These are phyloP conservation scores for Mesocricetus auratus DNA, from an alignment of 2,113 vertebrate species.

Conservation along the genomic window DNA sequence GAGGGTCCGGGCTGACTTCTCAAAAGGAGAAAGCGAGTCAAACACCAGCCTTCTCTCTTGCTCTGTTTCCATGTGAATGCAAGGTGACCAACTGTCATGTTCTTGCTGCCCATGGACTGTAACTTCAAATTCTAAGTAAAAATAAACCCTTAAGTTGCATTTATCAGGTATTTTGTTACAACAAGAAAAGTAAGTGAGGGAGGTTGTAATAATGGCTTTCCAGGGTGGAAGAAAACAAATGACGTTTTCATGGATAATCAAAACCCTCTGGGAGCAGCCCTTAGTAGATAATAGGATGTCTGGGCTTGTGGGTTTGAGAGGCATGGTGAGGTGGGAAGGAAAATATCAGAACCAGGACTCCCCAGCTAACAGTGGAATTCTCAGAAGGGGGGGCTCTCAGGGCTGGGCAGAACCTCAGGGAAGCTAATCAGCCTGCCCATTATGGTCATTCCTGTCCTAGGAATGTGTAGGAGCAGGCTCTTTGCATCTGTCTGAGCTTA, in stretches of 20 bases:
- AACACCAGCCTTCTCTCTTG: background rate
- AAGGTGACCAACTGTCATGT: background rate
- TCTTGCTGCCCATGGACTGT: background rate
- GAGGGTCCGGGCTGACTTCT: background rate
- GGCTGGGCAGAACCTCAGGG: background rate
- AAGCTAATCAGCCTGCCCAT: background rate
- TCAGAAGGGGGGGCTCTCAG: background rate
- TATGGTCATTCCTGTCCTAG: background rate
- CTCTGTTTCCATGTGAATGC: background rate
- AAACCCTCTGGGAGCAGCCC: background rate
- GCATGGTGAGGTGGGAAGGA: background rate
- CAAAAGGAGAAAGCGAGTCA: background rate
- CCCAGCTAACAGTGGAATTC: background rate
- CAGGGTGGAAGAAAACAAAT: background rate
- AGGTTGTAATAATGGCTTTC: background rate
- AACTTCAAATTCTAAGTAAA: too few relatives aligned
- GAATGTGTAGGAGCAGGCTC: background rate
- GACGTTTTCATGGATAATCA: background rate
- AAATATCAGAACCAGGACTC: background rate
- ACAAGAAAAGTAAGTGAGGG: background rate
- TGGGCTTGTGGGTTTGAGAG: background rate
- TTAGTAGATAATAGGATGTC: background rate
- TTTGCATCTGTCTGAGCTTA: background rate
- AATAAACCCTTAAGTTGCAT: background rate
- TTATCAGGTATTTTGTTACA: background rate